Evolutionary conservation across 1,140 invertebrate species (phyloP).

Genomic region (Vollenhovia emeryi): DNA sequence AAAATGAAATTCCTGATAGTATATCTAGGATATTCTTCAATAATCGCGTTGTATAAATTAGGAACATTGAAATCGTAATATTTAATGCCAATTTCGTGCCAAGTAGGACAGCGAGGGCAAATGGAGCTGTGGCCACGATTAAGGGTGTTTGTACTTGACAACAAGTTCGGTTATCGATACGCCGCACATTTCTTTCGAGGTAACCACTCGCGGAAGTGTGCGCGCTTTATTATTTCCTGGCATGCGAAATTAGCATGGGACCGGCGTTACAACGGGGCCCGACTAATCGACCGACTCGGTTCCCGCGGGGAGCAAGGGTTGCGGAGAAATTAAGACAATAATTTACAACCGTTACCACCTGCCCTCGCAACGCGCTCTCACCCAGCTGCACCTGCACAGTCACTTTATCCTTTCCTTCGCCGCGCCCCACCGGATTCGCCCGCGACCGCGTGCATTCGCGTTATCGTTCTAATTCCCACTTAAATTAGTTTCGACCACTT

Average conservation of each 20-base stretch:
- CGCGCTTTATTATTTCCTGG: conserved; percentile 79
- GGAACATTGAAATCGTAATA: background rate
- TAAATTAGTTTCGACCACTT: conserved; percentile 76
- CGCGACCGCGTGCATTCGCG: conserved; percentile 62
- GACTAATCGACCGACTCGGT: conserved; percentile 14
- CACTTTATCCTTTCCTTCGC: conserved; percentile 29
- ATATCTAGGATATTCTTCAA: background rate
- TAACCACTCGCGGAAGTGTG: conserved; percentile 75
- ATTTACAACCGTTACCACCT: conserved; percentile 76
- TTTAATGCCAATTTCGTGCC: background rate
- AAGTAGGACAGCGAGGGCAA: background rate
- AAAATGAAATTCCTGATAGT: background rate
- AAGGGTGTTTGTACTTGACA: background rate
- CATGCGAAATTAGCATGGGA: conserved; percentile 77
- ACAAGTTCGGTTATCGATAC: conserved; percentile 14
- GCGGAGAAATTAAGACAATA: conserved; percentile 83
- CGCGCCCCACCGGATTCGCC: background rate
- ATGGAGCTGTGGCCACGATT: background rate
- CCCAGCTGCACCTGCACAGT: conserved; percentile 23
- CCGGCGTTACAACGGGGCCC: conserved; percentile 28
- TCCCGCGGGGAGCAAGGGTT: conserved; percentile 56
- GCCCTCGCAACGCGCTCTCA: conserved; percentile 19
- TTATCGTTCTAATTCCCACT: conserved; percentile 81
- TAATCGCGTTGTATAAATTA: background rate
- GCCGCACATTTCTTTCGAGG: background rate